Conservation (phyloP, 2,797 vertebrate species). For the Tangara arthus region DNA sequence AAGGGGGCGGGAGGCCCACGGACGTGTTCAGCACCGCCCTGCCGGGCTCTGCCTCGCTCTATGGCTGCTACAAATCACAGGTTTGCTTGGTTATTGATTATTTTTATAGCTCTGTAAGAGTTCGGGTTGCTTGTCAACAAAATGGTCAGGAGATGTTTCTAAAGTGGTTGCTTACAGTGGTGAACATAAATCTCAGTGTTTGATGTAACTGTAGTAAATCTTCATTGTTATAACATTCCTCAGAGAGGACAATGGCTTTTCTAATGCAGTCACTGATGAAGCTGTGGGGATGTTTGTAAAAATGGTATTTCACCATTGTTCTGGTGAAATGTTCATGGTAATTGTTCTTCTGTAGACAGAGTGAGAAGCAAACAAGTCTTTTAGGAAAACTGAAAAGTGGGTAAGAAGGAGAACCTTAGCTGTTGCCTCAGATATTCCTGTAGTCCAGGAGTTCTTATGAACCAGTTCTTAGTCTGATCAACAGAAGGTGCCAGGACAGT, state of each 20-base stretch:
- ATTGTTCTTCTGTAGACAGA: not conserved
- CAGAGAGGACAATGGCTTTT: not conserved
- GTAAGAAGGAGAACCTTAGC: not conserved
- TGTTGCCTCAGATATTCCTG: not conserved
- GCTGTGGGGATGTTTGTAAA: not conserved
- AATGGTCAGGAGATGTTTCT: not conserved
- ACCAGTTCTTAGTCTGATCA: not conserved
- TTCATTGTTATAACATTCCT: accelerated
- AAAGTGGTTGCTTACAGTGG: not conserved
- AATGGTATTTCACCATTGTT: not conserved
- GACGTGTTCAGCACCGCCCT: conserved; percentile 62
- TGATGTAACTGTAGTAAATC: not conserved
- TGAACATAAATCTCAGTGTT: not conserved
- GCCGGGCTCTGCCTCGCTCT: conserved; percentile 61
- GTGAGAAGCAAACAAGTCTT: not conserved
- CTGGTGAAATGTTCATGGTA: not conserved
- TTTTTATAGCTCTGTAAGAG: not conserved
- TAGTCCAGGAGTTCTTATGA: accelerated
- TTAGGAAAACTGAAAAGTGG: not conserved
- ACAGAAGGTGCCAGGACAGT: not conserved
- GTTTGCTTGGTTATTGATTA: not conserved
- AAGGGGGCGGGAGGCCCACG: conserved; percentile 48
- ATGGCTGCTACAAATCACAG: conserved; percentile 74
- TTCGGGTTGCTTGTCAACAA: not conserved
- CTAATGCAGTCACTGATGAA: not conserved